Evolutionary conservation across 2,888 invertebrate species (phyloP).

Genomic region (Limnephilus rhombicus): DNA sequence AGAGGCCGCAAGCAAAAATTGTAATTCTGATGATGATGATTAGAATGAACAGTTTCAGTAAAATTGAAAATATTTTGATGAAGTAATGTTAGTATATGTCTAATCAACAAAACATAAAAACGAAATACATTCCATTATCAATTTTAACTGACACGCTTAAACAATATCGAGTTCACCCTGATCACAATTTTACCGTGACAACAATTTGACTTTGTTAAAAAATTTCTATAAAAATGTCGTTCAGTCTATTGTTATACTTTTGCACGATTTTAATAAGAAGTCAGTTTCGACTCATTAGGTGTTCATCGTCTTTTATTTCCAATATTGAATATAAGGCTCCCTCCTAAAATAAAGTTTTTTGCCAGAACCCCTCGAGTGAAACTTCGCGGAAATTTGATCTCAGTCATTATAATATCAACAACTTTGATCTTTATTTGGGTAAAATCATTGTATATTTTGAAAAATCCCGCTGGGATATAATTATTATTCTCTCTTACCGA

Average conservation of each 20-base stretch:
- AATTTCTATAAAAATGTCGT: background rate
- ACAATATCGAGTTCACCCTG: background rate
- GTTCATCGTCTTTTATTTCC: slow-evolving; percentile 18
- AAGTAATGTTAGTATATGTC: background rate
- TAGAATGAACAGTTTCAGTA: background rate
- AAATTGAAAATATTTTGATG: no score
- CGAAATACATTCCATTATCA: no score
- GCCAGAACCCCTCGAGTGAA: background rate
- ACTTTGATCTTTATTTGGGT: slow-evolving; percentile 18
- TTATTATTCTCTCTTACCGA: background rate
- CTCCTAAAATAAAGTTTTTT: slow-evolving; percentile 18
- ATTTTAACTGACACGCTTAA: background rate
- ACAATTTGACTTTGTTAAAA: background rate
- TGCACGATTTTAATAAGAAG: background rate
- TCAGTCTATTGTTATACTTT: background rate
- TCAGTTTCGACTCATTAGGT: slow-evolving; percentile 19
- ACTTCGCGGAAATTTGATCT: slow-evolving; percentile 7
- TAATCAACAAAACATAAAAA: background rate
- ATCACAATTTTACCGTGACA: background rate
- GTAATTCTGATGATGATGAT: background rate
- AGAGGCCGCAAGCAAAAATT: background rate
- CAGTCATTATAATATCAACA: slow-evolving; percentile 32
- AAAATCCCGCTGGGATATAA: background rate
- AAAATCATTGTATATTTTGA: background rate
- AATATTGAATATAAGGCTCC: background rate